Base-by-base conservation (phyloP, 2,797 vertebrate genomes). In the Erethizon dorsatum region DNA sequence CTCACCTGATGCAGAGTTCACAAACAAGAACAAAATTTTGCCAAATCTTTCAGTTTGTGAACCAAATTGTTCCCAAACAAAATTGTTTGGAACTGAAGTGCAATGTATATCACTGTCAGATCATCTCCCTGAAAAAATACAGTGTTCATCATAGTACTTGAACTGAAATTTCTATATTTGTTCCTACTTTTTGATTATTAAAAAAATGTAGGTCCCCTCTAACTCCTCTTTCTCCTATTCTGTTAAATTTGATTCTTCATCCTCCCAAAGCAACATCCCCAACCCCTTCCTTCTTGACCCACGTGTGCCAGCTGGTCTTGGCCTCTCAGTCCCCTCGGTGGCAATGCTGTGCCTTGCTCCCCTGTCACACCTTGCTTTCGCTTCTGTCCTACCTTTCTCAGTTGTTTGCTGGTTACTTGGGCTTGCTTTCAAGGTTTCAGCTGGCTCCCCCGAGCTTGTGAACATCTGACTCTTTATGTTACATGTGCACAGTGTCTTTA, bases 291-390 rank as follows among this genome's bases (percentile, higher is more conserved):
- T 12, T 57, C 56, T 6, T 61, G 6, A 13, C 5, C 15, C 1
- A 6, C 12, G 7, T 17, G 2, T 26, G 45, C 47, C 24, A 3
- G 41, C 28, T 56, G 17, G 0, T 6, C 31, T 50, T 14, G 8
- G 2, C 41, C 9, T 50, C n/a, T 33, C 15, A 5, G 26, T 6
- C 17, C 37, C 12, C 18, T 14, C 3, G 2, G 37, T 20, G 59
- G 47, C 12, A 54, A 3, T 6, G 8, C 31, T 75, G 37, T 41
- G 2, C 61, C 47, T 45, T 5, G 0, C 65, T n/a, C 65, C 14
- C 2, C 0, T 5, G 22, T 8, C 17, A 37, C 18, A 15, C 13
- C 41, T 10, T 12, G 1, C 1, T 33, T 1, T 56, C 24, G 11
- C 9, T 69, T 59, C 0, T 24, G 14, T n/a, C 14, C n/a, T 82